A percentile compares a stretch with the other conserved stretches of the same genome.
These are phyloP conservation scores for Paelopatides confundens DNA, from an alignment of 53 echinoderm and acorn worm genomes.

Conservation along the genomic window DNA sequence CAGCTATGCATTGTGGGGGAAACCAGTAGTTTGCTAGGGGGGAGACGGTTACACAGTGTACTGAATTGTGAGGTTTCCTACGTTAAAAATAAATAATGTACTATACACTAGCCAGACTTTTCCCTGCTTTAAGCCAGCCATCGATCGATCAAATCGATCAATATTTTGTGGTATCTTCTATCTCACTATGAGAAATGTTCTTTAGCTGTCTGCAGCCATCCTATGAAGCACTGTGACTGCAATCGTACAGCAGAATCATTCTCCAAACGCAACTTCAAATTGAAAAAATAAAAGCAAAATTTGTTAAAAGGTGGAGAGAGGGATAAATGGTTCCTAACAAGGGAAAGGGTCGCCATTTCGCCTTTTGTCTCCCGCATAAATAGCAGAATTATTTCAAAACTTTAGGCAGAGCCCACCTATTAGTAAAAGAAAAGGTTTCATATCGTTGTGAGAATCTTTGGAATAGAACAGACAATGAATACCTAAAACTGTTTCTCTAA, in stretches of 20 bases:
- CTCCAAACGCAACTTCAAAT: slow-evolving; percentile 36
- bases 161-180: neutral
- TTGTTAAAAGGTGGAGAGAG: neutral
- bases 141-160: neutral
- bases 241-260: slow-evolving; percentile 22
- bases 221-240: slow-evolving; percentile 37
- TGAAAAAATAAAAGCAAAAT: slow-evolving; percentile 22
- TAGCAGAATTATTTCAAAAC: too few species aligned
- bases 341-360: too few species aligned
- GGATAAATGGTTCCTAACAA: too few species aligned
- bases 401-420: too few species aligned
- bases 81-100: neutral
- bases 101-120: neutral
- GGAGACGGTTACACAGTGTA: too few species aligned
- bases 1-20: neutral
- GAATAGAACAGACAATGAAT: too few species aligned
- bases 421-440: too few species aligned
- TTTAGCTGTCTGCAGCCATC: slow-evolving; percentile 1
- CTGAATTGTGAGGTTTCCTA: neutral
- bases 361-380: too few species aligned
- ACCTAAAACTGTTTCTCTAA: too few species aligned
- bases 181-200: neutral
- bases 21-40: too few species aligned
- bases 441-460: too few species aligned
- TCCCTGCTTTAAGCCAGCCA: neutral